Conservation (phyloP, 2,797 vertebrate species). For the Lycodopsis pacificus region DNA sequence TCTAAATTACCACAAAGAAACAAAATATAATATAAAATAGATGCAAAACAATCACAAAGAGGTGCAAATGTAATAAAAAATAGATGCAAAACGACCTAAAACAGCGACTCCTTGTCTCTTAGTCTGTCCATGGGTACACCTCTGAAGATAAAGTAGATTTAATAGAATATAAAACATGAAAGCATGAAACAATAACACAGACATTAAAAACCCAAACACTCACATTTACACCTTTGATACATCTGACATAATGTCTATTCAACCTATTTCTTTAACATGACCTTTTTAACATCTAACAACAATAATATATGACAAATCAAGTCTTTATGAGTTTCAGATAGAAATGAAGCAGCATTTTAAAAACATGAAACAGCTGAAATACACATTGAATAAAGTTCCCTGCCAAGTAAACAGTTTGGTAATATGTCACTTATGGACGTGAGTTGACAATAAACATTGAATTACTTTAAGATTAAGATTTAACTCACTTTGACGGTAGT, state of each 20-base stretch:
- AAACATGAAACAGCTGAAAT: too few relatives aligned
- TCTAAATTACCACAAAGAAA: neutral
- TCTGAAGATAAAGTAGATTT: neutral
- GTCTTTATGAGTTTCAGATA: neutral
- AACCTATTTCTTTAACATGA: too few relatives aligned
- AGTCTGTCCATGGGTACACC: too few relatives aligned
- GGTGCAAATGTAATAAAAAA: neutral
- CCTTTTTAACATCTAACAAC: neutral
- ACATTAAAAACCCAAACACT: neutral
- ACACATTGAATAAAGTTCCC: too few relatives aligned
- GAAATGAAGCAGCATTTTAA: too few relatives aligned
- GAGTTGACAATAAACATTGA: neutral
- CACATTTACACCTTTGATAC: neutral
- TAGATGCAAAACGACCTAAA: neutral
- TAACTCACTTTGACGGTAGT: neutral
- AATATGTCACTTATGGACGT: neutral
- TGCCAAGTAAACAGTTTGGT: neutral
- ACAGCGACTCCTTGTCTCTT: neutral
- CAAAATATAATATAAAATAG: neutral
- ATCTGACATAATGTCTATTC: neutral
- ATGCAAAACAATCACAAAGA: neutral
- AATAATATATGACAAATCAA: neutral
- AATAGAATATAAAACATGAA: too few relatives aligned
- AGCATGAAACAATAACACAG: neutral
- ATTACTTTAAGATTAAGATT: neutral